Evolutionary conservation across 2,888 invertebrate genomes (phyloP).

Genomic region (Lapara coniferarum): DNA sequence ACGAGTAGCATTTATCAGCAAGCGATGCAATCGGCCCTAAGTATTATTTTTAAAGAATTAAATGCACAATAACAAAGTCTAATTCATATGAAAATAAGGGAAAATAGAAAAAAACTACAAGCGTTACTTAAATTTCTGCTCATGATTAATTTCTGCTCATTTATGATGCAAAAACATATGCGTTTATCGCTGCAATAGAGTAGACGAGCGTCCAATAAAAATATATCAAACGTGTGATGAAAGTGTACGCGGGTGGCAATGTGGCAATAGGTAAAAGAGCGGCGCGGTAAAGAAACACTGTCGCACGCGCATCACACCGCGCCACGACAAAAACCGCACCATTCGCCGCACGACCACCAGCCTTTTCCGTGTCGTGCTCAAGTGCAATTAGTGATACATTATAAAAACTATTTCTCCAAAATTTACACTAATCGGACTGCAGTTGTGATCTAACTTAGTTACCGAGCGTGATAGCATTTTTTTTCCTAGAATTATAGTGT

Average conservation of each 20-base stretch:
- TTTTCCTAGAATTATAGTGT: not conserved
- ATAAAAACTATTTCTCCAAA: conserved; percentile 25
- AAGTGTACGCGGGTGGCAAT: conserved; percentile 52
- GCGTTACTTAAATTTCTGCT: no score
- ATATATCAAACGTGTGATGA: conserved; percentile 52
- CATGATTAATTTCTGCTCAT: no score
- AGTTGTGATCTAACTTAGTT: conserved; percentile 19
- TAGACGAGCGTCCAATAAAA: conserved; percentile 21
- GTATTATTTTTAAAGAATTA: no score
- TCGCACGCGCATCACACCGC: conserved; percentile 53
- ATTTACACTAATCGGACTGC: conserved; percentile 15
- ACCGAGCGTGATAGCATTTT: not conserved
- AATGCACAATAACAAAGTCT: no score
- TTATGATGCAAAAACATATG: not conserved
- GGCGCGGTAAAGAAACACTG: conserved; percentile 54
- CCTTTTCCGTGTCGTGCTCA: conserved; percentile 47
- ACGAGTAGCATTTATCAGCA: no score
- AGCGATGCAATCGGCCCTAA: no score
- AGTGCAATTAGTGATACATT: conserved; percentile 40
- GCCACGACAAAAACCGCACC: conserved; percentile 53
- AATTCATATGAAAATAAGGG: no score
- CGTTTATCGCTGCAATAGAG: conserved; percentile 5
- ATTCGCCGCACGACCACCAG: conserved; percentile 38
- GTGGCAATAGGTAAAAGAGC: conserved; percentile 64
- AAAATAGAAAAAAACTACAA: no score